phyloP scores from a whole-genome alignment of 1,140 invertebrate genomes.

The Aphaenogaster rudis region DNA sequence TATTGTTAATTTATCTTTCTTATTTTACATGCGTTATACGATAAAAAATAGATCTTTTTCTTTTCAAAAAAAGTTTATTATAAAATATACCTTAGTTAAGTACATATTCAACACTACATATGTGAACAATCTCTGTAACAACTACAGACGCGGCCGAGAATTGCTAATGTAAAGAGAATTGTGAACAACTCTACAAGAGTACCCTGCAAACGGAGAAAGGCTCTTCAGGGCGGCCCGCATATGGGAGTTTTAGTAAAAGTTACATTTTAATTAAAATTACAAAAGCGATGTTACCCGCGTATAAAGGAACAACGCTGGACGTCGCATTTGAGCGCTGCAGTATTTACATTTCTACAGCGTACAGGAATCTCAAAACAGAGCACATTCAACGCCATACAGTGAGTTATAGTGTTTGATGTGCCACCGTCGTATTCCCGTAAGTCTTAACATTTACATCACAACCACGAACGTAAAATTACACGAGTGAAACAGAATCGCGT shows the following conservation, averaged over 20 bases:
- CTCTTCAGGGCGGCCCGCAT: neutral
- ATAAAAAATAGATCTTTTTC: neutral
- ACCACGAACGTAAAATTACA: slow-evolving; percentile 73
- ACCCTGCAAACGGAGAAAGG: slow-evolving; percentile 46
- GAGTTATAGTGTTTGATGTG: slow-evolving; percentile 31
- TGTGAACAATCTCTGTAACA: slow-evolving; percentile 75
- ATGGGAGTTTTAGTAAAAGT: slow-evolving; percentile 5
- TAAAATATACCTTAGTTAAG: slow-evolving; percentile 83
- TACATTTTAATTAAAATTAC: slow-evolving; percentile 41
- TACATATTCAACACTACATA: slow-evolving; percentile 82
- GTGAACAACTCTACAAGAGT: slow-evolving; percentile 46
- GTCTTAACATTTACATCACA: slow-evolving; percentile 72
- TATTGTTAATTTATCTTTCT: neutral
- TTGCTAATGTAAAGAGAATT: slow-evolving; percentile 50
- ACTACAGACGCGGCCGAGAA: slow-evolving; percentile 63
- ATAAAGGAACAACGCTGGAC: slow-evolving; percentile 33
- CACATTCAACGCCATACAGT: neutral
- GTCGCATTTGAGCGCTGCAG: slow-evolving; percentile 43
- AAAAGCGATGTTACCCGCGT: slow-evolving; percentile 23
- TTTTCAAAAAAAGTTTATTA: slow-evolving; percentile 80
- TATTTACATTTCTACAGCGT: slow-evolving; percentile 61
- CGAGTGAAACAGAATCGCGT: slow-evolving; percentile 36
- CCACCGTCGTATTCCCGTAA: slow-evolving; percentile 33
- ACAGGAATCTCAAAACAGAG: slow-evolving; percentile 41
- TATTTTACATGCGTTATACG: neutral